These are phyloP conservation scores for Trichogramma pretiosum DNA, from an alignment of 1,140 invertebrate species.

Conservation along the genomic window DNA sequence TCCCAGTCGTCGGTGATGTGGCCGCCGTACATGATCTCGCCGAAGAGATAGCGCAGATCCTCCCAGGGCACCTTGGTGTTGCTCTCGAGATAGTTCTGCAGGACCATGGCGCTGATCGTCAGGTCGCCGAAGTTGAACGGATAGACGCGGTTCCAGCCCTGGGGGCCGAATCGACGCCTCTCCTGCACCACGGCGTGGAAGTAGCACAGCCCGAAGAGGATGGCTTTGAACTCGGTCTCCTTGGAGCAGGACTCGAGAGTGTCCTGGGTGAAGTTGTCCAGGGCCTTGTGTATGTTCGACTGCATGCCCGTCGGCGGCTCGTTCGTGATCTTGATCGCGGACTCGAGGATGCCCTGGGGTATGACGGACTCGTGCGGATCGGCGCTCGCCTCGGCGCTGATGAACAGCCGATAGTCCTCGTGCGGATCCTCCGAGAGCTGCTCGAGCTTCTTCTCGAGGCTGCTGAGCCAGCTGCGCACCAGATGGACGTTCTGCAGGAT, in stretches of 20 bases:
- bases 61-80: slow-evolving; percentile 85
- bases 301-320: slow-evolving; percentile 91
- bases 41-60: slow-evolving; percentile 85
- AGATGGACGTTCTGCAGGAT: slow-evolving; percentile 87
- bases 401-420: slow-evolving; percentile 50
- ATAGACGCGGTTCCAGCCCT: slow-evolving; percentile 83
- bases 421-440: slow-evolving; percentile 61
- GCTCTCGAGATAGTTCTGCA: slow-evolving; percentile 88
- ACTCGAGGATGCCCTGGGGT: slow-evolving; percentile 81
- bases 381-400: slow-evolving; percentile 61
- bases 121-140: slow-evolving; percentile 79
- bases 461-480: slow-evolving; percentile 79
- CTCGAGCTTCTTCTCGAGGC: slow-evolving; percentile 87
- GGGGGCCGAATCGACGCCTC: slow-evolving; percentile 85
- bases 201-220: slow-evolving; percentile 88
- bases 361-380: slow-evolving; percentile 56
- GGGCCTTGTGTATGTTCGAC: slow-evolving; percentile 86
- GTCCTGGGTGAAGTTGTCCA: slow-evolving; percentile 91
- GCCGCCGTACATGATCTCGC: slow-evolving; percentile 95
- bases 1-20: slow-evolving; percentile 97
- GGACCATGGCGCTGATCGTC: slow-evolving; percentile 83
- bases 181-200: slow-evolving; percentile 93
- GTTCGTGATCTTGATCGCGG: slow-evolving; percentile 92
- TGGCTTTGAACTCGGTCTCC: slow-evolving; percentile 88
- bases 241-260: slow-evolving; percentile 87